Base-by-base conservation (phyloP, 2,113 vertebrate species). In the Melanotaenia duboulayi region DNA sequence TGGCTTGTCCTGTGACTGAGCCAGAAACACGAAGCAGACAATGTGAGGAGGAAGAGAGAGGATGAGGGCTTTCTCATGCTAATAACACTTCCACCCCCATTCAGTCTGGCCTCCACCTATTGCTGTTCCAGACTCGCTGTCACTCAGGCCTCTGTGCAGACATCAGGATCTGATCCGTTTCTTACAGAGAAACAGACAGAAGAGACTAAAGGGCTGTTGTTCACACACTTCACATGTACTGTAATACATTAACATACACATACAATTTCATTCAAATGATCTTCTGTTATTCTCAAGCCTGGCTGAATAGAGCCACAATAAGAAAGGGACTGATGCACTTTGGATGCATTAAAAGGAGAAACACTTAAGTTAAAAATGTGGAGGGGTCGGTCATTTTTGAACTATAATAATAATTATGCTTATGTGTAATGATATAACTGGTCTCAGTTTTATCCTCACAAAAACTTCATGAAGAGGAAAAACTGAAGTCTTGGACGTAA, bases 41-140 rank as follows among this genome's bases (percentile, higher is more conserved):
- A 77, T 67, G 83, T 20, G 42, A 77, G 56, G 78, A 85, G 84
- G 84, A 84, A 85, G 78, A 80, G 61, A 5, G 28, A 69, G 80
- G 81, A 68, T 11, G 50, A 64, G n/a, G 40, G 49, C 80, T 90
- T 94, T 93, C 81, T 90, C 72, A 86, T 93, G 90, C 60, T 88
- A 92, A 92, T 91, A 7, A 23, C 60, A 70, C 65, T 12, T 57
- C 76, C 65, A 72, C 77, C 84, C 80, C 77, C 65, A 74, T 79
- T 85, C 76, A 67, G 73, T 54, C 44, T 14, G 56, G 52, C 64
- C 65, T 64, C 55, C 63, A 12, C 59, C 76, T 63, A 44, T 79
- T 81, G 80, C 87, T 63, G 60, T 2, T 62, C 60, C 10, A 59
- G 71, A 61, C 71, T 39, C 32, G 32, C 76, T 71, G 66, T 71